Conservation (phyloP, 2,888 invertebrate species). For the Nudaria mundana region DNA sequence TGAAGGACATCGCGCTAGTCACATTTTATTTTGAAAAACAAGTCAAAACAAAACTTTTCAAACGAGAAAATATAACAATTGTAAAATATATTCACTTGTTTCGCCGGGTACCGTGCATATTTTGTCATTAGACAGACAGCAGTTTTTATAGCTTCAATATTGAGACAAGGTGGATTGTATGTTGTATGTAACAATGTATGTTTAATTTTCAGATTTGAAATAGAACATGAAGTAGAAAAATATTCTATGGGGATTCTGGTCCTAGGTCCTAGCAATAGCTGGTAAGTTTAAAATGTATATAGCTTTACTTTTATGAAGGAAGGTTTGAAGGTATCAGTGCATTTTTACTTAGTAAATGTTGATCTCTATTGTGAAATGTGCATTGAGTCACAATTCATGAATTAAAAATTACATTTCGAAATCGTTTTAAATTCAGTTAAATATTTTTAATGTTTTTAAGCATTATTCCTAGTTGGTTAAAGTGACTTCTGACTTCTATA, state of each 20-base stretch:
- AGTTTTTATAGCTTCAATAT: neutral
- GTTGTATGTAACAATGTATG: too few species aligned
- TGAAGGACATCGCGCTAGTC: constrained; percentile 8
- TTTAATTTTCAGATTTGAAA: constrained; percentile 22
- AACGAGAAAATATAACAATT: constrained; percentile 1
- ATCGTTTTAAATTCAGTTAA: too few species aligned
- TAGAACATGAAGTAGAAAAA: constrained; percentile 37
- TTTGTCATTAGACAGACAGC: constrained; percentile 9
- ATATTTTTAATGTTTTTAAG: too few species aligned
- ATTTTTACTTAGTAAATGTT: too few species aligned
- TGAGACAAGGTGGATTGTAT: too few species aligned
- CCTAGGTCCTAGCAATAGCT: constrained; percentile 36
- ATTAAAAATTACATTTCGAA: too few species aligned
- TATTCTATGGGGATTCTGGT: constrained; percentile 48
- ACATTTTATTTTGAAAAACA: constrained; percentile 2
- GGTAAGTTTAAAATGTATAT: constrained; percentile 43
- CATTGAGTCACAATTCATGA: too few species aligned
- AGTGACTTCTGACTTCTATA: too few species aligned
- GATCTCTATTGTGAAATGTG: too few species aligned
- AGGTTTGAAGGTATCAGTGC: too few species aligned
- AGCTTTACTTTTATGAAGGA: too few species aligned
- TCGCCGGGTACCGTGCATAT: constrained; percentile 36
- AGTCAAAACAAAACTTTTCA: constrained; percentile 1
- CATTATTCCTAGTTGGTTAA: too few species aligned
- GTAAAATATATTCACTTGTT: constrained; percentile 17